Evolutionary conservation across 2,797 vertebrate genomes (phyloP).

Genomic region (Amniataba percoides): DNA sequence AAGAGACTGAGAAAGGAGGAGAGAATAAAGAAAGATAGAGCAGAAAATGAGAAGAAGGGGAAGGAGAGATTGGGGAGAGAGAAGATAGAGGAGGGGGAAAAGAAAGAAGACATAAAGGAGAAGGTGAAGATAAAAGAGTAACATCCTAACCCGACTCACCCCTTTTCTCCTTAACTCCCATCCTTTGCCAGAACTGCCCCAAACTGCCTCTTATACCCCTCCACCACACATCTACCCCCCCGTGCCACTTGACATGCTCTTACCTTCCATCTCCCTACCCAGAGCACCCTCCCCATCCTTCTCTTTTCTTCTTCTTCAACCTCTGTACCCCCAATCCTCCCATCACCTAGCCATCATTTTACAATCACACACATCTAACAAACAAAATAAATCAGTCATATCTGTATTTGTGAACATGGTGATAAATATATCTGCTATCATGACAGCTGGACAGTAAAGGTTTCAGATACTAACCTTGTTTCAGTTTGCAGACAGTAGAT

Average conservation of each 20-base stretch:
- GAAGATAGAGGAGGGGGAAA: too few species aligned
- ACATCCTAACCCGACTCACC: background rate
- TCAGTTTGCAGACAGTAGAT: too few species aligned
- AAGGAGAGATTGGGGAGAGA: too few species aligned
- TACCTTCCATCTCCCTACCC: background rate
- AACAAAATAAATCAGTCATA: background rate
- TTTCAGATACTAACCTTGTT: background rate
- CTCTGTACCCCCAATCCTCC: too few species aligned
- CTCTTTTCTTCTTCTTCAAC: too few species aligned
- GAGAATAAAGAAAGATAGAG: too few species aligned
- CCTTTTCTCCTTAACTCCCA: background rate
- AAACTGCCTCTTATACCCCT: too few species aligned
- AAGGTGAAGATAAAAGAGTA: background rate
- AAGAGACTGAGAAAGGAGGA: background rate
- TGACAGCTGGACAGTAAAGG: background rate
- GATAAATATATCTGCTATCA: background rate
- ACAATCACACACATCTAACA: background rate
- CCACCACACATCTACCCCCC: too few species aligned
- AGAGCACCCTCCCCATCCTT: background rate
- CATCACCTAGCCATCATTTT: too few species aligned
- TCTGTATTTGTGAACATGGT: background rate
- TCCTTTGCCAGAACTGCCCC: too few species aligned
- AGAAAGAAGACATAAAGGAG: too few species aligned
- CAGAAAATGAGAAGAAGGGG: background rate
- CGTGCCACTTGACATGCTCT: too few species aligned